A percentile compares a stretch with the other conserved stretches of the same genome.
Conservation (phyloP, 2,888 invertebrate genomes). For the Yponomeuta cagnagella region DNA sequence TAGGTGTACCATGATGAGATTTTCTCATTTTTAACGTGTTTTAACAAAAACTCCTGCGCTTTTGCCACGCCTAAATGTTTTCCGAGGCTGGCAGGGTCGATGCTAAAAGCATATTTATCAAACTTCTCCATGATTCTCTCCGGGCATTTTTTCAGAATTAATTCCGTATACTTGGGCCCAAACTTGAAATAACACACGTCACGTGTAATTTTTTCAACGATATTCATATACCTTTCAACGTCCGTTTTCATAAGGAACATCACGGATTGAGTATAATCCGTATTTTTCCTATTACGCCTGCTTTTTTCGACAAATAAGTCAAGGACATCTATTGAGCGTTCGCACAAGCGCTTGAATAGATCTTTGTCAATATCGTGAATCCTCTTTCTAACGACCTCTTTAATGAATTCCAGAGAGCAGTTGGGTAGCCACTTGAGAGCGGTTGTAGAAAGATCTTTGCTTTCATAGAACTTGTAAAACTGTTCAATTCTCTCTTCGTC, state of each 20-base stretch:
- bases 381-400: conserved; percentile 33
- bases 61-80: conserved; percentile 41
- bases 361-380: conserved; percentile 22
- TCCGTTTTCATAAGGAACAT: conserved; percentile 17
- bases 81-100: conserved; percentile 45
- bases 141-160: conserved; percentile 40
- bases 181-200: conserved; percentile 25
- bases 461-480: conserved; percentile 45
- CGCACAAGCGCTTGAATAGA: conserved; percentile 40
- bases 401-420: conserved; percentile 42
- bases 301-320: conserved; percentile 24
- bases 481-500: conserved; percentile 44
- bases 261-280: conserved; percentile 7
- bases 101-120: conserved; percentile 30
- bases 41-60: conserved; percentile 38
- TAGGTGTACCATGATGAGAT: conserved; percentile 26
- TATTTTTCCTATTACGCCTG: background rate
- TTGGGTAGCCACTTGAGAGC: conserved; percentile 50
- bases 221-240: conserved; percentile 33
- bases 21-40: conserved; percentile 25
- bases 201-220: conserved; percentile 27
- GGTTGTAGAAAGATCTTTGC: conserved; percentile 25
- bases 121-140: conserved; percentile 41
- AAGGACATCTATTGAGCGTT: conserved; percentile 31
- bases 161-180: conserved; percentile 34